Evolutionary conservation across 2,888 invertebrate species (phyloP).

Genomic region (Neoitamus cyanurus): DNA sequence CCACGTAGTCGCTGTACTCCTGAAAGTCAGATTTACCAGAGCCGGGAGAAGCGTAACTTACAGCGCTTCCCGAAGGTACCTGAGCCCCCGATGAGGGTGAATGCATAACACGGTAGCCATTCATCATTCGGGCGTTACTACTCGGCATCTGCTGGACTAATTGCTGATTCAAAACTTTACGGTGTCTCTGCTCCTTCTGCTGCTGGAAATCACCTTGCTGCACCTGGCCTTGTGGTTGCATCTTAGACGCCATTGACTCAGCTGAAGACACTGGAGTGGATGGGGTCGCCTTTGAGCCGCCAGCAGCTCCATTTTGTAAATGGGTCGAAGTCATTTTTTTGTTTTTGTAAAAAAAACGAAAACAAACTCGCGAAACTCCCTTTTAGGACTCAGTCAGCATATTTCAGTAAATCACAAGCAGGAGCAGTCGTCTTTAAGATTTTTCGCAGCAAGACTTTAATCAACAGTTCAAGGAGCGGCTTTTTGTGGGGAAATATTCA

Average conservation of each 20-base stretch:
- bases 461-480: not conserved
- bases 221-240: slow-evolving; percentile 1
- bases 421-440: not conserved
- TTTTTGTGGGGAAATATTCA: not conserved
- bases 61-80: not conserved
- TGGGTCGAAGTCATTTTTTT: slow-evolving; percentile 50
- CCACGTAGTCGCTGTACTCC: slow-evolving; percentile 34
- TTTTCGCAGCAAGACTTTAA: not conserved
- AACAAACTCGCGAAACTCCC: not conserved
- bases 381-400: not conserved
- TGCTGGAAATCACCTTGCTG: slow-evolving; percentile 15
- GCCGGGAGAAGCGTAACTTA: not conserved
- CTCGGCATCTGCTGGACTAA: not conserved
- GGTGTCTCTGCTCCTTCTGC: slow-evolving; percentile 46
- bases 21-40: slow-evolving; percentile 30
- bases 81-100: not conserved
- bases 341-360: not conserved
- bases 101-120: slow-evolving; percentile 51
- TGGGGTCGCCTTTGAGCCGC: slow-evolving; percentile 18
- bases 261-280: slow-evolving; percentile 32
- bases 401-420: not conserved
- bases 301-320: slow-evolving; percentile 50
- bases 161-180: slow-evolving; percentile 51
- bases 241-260: not conserved
- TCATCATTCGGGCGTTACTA: slow-evolving; percentile 36